Conservation (phyloP, 1,140 invertebrate genomes). For the Scylla paramamosain region DNA sequence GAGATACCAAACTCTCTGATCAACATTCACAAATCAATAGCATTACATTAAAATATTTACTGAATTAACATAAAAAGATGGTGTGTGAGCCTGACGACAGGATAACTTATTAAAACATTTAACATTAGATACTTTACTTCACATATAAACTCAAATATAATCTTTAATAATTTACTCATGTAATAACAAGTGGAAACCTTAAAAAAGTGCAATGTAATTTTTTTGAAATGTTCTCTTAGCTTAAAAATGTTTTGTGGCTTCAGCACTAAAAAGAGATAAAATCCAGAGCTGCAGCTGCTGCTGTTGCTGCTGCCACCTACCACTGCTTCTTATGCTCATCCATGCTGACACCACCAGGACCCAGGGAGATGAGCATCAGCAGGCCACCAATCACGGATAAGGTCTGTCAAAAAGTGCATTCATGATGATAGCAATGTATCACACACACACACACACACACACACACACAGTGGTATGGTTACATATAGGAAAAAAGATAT, state of each 20-base stretch:
- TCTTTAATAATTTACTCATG: neutral
- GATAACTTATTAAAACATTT: neutral
- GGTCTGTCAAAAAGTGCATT: slow-evolving; percentile 86
- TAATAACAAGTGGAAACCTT: slow-evolving; percentile 24
- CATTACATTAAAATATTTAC: neutral
- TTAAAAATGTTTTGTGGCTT: slow-evolving; percentile 47
- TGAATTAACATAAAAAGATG: neutral
- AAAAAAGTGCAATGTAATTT: neutral
- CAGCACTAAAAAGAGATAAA: slow-evolving; percentile 53
- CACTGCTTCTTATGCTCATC: slow-evolving; percentile 99
- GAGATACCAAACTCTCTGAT: slow-evolving; percentile 29
- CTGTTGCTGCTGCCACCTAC: slow-evolving; percentile 92
- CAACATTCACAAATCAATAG: slow-evolving; percentile 13
- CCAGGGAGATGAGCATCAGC: slow-evolving; percentile 98
- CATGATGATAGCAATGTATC: neutral
- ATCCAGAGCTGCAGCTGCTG: slow-evolving; percentile 89
- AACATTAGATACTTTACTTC: neutral
- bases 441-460: too few relatives aligned
- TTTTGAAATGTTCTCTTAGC: neutral
- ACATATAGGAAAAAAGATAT: too few relatives aligned
- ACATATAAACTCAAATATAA: slow-evolving; percentile 15
- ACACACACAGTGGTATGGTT: too few relatives aligned
- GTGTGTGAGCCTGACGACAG: neutral
- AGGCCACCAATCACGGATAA: slow-evolving; percentile 98
- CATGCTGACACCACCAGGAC: slow-evolving; percentile 99